A percentile compares a stretch with the other conserved stretches of the same genome.
Evolutionary conservation across 2,888 invertebrate genomes (phyloP).

Genomic region (Campoletis raptor): DNA sequence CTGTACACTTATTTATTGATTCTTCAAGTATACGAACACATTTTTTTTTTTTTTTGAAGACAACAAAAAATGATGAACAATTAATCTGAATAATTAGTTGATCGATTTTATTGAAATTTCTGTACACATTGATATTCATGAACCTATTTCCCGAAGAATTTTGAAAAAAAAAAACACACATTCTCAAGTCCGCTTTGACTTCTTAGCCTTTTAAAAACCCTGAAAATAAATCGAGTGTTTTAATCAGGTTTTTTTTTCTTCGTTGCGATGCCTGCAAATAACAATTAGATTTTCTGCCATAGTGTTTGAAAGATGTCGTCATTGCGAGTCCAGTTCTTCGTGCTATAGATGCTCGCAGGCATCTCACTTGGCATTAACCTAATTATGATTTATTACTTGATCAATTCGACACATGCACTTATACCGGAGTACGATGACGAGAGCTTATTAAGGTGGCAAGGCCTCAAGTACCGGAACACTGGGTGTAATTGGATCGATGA

Average conservation of each 20-base stretch:
- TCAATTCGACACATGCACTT: slow-evolving; percentile 32
- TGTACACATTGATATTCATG: no score
- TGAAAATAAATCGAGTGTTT: no score
- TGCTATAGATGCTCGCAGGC: background rate
- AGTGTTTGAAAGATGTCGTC: background rate
- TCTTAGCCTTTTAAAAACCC: no score
- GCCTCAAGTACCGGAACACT: slow-evolving; percentile 64
- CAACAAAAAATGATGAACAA: no score
- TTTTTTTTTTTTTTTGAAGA: no score
- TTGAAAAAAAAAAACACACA: no score
- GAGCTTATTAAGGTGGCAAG: slow-evolving; percentile 54
- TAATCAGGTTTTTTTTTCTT: background rate
- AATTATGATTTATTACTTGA: slow-evolving; percentile 84
- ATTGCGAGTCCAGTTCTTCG: background rate
- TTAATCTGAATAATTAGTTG: no score
- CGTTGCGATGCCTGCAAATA: background rate
- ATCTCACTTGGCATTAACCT: slow-evolving; percentile 87
- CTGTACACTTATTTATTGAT: no score
- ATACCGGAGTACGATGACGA: slow-evolving; percentile 44
- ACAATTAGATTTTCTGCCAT: background rate
- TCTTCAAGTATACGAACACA: no score
- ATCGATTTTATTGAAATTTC: no score
- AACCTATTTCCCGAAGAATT: no score
- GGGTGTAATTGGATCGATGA: slow-evolving; percentile 71
- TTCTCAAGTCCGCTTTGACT: no score